A percentile compares a stretch with the other conserved stretches of the same genome.
phyloP scores from a whole-genome alignment of 1,140 invertebrate genomes.

The Ganaspis sp. region DNA sequence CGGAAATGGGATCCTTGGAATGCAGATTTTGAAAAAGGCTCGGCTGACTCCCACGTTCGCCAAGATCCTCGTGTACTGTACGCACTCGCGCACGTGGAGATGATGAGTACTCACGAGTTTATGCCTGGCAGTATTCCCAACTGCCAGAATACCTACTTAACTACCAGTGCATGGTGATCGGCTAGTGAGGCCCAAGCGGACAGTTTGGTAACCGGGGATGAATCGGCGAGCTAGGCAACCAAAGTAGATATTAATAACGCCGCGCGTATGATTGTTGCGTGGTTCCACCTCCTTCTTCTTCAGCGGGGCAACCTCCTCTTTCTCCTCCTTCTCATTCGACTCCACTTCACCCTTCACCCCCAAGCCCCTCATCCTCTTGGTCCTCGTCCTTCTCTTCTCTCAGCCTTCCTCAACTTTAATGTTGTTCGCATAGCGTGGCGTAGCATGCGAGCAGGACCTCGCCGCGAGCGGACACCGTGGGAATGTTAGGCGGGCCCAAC shows the following conservation, averaged over 20 bases:
- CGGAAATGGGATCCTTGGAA: conserved; percentile 19
- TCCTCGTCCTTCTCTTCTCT: conserved; percentile 50
- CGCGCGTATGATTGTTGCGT: conserved; percentile 67
- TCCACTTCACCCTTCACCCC: too few relatives aligned
- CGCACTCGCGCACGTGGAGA: conserved; percentile 34
- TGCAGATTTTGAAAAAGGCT: background rate
- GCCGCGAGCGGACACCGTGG: conserved; percentile 74
- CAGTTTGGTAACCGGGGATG: conserved; percentile 58
- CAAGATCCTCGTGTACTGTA: conserved; percentile 38
- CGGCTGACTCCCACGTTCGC: conserved; percentile 25
- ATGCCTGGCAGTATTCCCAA: conserved; percentile 33
- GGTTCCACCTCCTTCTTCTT: conserved; percentile 54
- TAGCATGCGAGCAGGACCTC: conserved; percentile 69
- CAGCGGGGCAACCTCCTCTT: conserved; percentile 2
- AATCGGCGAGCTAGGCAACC: conserved; percentile 56
- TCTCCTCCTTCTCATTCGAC: conserved; percentile 26
- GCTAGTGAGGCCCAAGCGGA: conserved; percentile 27
- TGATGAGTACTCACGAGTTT: conserved; percentile 36
- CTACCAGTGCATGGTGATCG: conserved; percentile 50
- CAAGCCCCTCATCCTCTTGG: conserved; percentile 49
- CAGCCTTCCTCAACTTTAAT: conserved; percentile 68
- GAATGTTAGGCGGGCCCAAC: conserved; percentile 73
- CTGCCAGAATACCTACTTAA: conserved; percentile 54
- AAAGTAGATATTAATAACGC: conserved; percentile 70
- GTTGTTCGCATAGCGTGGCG: conserved; percentile 66